Conservation (phyloP, 2,797 vertebrate genomes). For the Aldrovandia affinis region DNA sequence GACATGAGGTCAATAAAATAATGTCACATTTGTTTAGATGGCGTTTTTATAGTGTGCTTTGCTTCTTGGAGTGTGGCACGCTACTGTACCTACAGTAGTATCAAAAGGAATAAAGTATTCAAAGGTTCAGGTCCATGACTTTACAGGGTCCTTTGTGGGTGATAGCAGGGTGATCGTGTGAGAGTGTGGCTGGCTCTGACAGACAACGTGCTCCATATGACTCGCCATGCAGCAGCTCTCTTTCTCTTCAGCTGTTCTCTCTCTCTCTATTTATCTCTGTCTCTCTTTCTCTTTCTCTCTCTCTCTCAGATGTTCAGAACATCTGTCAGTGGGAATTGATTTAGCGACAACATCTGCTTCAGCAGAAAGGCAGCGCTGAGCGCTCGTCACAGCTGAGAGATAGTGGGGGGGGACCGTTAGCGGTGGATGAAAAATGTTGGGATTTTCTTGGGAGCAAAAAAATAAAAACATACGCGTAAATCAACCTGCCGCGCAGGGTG, state of each 20-base stretch:
- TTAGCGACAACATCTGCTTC: constrained; percentile 63
- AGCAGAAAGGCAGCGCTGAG: constrained; percentile 49
- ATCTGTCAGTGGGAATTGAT: constrained; percentile 58
- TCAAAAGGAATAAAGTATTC: too few relatives aligned
- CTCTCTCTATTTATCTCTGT: constrained; percentile 20
- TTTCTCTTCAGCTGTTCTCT: too few relatives aligned
- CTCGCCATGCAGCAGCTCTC: too few relatives aligned
- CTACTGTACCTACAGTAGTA: too few relatives aligned
- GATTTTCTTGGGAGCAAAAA: constrained; percentile 43
- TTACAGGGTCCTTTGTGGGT: too few relatives aligned
- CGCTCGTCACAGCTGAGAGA: constrained; percentile 56
- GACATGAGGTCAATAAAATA: not conserved
- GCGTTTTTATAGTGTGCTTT: not conserved
- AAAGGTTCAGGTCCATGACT: too few relatives aligned
- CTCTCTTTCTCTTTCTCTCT: not conserved
- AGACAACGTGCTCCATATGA: too few relatives aligned
- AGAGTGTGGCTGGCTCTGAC: too few relatives aligned
- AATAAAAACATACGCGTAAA: too few relatives aligned
- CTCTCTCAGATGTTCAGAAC: constrained; percentile 12
- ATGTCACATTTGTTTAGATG: not conserved
- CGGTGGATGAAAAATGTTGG: constrained; percentile 43
- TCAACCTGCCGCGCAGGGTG: constrained; percentile 43
- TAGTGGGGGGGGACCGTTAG: constrained; percentile 34
- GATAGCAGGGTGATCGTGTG: too few relatives aligned
- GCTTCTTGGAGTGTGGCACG: not conserved